Percentiles rank a stretch among this genome's conserved stretches.
Conservation (phyloP, 1,140 invertebrate genomes). For the Tribolium madens region DNA sequence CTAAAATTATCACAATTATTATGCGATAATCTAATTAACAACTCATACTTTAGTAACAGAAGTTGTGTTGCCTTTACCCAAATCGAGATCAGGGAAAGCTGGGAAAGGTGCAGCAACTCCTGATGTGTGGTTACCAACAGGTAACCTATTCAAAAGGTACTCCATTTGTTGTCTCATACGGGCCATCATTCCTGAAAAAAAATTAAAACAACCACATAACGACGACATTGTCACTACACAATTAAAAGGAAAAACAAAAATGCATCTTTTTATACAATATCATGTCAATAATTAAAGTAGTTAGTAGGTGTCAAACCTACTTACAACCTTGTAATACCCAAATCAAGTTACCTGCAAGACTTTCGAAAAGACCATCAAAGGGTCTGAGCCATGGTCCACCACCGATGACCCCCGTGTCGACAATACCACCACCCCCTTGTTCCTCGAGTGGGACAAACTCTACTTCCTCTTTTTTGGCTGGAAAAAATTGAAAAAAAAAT, state of each 20-base stretch:
- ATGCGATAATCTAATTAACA: not conserved
- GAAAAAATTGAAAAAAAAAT: conserved; percentile 6
- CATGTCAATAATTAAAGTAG: not conserved
- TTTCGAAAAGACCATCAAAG: conserved; percentile 52
- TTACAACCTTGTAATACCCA: too few relatives aligned
- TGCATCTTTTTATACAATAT: not conserved
- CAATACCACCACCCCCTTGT: conserved; percentile 49
- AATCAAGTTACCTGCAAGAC: conserved; percentile 48
- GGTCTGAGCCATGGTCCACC: conserved; percentile 45
- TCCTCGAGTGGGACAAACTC: conserved; percentile 40
- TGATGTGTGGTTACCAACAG: conserved; percentile 54
- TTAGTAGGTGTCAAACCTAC: too few relatives aligned
- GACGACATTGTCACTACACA: conserved; percentile 15
- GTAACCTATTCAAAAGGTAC: conserved; percentile 58
- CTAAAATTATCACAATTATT: conserved; percentile 59
- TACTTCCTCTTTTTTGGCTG: conserved; percentile 48
- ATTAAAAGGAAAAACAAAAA: not conserved
- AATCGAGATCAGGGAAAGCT: conserved; percentile 61
- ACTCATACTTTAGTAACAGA: conserved; percentile 69
- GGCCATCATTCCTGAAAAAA: conserved; percentile 66
- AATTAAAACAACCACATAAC: conserved; percentile 40
- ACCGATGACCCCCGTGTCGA: conserved; percentile 52
- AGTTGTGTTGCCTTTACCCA: conserved; percentile 69
- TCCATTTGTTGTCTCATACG: conserved; percentile 65
- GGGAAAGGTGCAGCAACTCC: conserved; percentile 58